Conservation (phyloP, 2,888 invertebrate genomes). For the Leistus spinibarbis region DNA sequence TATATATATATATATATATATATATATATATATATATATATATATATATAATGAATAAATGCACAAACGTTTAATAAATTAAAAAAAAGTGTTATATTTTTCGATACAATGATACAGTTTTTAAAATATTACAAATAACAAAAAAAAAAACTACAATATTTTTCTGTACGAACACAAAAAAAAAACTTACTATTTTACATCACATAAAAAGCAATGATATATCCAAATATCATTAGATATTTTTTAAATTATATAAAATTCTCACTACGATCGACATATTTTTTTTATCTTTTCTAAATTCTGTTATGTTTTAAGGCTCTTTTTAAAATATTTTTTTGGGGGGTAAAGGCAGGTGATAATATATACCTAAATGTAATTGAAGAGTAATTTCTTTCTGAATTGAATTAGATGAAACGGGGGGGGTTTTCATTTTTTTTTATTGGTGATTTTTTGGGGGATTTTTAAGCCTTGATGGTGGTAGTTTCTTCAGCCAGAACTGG, state of each 20-base stretch:
- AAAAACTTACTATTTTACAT: not conserved
- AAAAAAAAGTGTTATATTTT: not conserved
- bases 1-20: too few species aligned
- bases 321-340: slow-evolving; percentile 1
- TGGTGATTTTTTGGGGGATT: not conserved
- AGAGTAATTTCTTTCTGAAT: not conserved
- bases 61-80: not conserved
- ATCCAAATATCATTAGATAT: not conserved
- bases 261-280: not conserved
- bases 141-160: not conserved
- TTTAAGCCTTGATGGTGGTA: slow-evolving; percentile 49
- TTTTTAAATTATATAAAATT: not conserved
- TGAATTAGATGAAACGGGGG: not conserved
- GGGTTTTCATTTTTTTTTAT: not conserved
- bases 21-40: too few species aligned
- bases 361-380: not conserved
- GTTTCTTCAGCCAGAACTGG: slow-evolving; percentile 52
- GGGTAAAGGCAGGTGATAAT: not conserved
- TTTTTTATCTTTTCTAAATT: not conserved
- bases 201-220: not conserved
- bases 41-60: too few species aligned
- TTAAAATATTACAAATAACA: not conserved
- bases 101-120: not conserved
- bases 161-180: not conserved
- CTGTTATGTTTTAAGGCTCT: not conserved